A percentile compares a stretch with the other conserved stretches of the same genome.
Conservation (phyloP, 2,113 vertebrate species). For the Choloepus hoffmanni region DNA sequence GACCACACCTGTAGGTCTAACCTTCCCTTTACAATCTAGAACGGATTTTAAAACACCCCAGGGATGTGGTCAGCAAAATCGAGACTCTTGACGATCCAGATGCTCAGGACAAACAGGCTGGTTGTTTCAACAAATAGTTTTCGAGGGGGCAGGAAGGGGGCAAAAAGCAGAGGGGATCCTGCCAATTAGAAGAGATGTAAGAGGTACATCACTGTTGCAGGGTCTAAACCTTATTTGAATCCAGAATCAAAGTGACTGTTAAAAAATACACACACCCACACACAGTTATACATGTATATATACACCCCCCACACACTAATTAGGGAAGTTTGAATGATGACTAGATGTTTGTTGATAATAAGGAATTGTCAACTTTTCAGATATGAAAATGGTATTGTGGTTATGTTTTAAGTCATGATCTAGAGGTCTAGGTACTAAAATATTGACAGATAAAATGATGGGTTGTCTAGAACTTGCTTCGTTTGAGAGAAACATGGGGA, state of each 20-base stretch:
- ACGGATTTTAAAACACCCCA: slow-evolving; percentile 25
- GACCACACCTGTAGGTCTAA: not conserved
- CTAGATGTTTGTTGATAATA: not conserved
- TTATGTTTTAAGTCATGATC: not conserved
- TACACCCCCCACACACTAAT: not conserved
- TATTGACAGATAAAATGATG: not conserved
- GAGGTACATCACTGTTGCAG: not conserved
- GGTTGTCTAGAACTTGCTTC: not conserved
- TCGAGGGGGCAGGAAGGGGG: not conserved
- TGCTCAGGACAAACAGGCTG: not conserved
- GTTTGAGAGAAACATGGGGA: not conserved
- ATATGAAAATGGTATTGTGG: not conserved
- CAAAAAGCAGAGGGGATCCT: not conserved
- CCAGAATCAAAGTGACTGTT: not conserved
- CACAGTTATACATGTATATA: not conserved
- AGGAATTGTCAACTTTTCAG: not conserved
- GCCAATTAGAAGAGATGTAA: not conserved
- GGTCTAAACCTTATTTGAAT: not conserved
- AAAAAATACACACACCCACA: not conserved
- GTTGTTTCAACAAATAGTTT: not conserved
- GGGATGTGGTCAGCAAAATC: not conserved
- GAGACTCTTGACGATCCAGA: not conserved
- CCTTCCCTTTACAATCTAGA: not conserved
- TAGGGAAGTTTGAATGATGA: not conserved
- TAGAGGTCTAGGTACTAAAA: not conserved